Base-by-base conservation (phyloP, 30 jellyfish, hydroid and myxozoan species). In the Nemopilema nomurai region DNA sequence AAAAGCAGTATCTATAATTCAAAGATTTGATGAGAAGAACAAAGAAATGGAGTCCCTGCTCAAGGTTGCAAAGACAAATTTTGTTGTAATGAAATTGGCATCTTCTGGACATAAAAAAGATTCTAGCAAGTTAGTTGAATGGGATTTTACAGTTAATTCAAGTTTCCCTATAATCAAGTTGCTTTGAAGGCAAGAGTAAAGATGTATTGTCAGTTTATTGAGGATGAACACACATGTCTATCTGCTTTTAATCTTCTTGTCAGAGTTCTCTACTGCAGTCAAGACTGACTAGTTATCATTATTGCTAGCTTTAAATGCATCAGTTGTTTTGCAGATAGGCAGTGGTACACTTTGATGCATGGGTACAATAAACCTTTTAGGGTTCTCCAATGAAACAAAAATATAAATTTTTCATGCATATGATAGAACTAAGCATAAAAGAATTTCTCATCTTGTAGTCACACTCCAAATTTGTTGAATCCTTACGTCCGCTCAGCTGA, bases 51-150 rank as follows among this genome's bases (percentile, higher is more conserved):
- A 73, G 24, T 19, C 51, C 65, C 86, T 87, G 90, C 82, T 92
- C 90, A 87, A 87, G 80, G 95, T 87, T 0, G 98, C 98, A 62
- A 92, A 92, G 72, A 92, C 89, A 9, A 92, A 92, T 33, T 92
- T 87, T 87, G 96, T 92, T 4, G 97, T 92, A 13, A 84, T 86
- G 93, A 92, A 83, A 67, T 82, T 92, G 30, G 94, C 96, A 53
- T 82, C 96, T 23, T 92, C 98, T 20, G 98, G 97, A 18, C 98
- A 92, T 80, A 87, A 92, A 72, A 84, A 86, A 51, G 98, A 88
- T 9, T 86, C 98, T 8, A 66, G 62, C 32, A 72, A 84, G 8
- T 49, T 69, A 28, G 82, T 75, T 8, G 87, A 84, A 74, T 84
- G 93, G 93, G 93, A 74, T 9, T 84, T 84, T 73, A 24, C 93